Conservation (phyloP, 2,797 vertebrate genomes). For the Cryptoprocta ferox region DNA sequence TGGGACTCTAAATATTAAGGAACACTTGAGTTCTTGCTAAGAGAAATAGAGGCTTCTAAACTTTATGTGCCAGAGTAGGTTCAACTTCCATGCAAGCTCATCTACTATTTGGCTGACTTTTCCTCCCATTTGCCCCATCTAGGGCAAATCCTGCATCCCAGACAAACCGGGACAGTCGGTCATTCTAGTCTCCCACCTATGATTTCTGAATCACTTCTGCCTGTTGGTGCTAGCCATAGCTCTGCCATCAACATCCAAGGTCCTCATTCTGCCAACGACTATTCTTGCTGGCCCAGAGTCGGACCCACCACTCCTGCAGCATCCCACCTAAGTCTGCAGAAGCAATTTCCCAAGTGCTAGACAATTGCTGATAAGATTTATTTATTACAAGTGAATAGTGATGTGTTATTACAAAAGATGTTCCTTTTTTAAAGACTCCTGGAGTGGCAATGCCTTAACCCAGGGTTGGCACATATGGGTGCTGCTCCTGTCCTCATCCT, state of each 20-base stretch:
- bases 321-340: not conserved
- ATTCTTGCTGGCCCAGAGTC: not conserved
- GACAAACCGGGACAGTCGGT: not conserved
- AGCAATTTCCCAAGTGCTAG: not conserved
- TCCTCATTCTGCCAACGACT: not conserved
- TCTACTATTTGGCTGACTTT: slow-evolving; percentile 63
- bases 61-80: slow-evolving; percentile 49
- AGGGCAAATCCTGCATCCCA: not conserved
- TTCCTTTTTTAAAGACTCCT: not conserved
- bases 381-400: not conserved
- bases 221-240: too few species aligned
- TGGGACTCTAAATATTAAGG: slow-evolving; percentile 40
- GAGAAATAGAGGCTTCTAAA: slow-evolving; percentile 42
- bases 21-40: not conserved
- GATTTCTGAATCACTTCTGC: not conserved
- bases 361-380: not conserved
- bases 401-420: slow-evolving; percentile 10
- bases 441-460: not conserved
- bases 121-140: slow-evolving; percentile 48
- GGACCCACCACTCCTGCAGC: not conserved
- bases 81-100: slow-evolving; percentile 1
- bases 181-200: not conserved
- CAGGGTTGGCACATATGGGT: not conserved
- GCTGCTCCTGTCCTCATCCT: not conserved
- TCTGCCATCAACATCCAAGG: not conserved